Evolutionary conservation across 2,888 invertebrate species (phyloP).

Genomic region (Calameuta pallipes): DNA sequence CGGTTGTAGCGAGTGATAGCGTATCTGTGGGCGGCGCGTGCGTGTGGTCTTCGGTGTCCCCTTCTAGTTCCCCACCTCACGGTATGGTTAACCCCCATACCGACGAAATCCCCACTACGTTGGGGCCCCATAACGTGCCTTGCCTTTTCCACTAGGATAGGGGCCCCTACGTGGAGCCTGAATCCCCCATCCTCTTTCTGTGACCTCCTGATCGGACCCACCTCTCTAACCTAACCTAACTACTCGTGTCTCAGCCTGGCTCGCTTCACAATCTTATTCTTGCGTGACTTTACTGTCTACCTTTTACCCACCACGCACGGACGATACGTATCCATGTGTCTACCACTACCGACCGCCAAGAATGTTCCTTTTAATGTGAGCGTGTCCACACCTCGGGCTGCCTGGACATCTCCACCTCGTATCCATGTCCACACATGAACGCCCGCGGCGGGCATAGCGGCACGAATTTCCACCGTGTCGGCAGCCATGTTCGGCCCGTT

Average conservation of each 20-base stretch:
- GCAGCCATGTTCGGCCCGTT: not conserved
- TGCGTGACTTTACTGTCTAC: conserved; percentile 22
- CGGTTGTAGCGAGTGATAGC: conserved; percentile 63
- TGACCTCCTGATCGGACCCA: conserved; percentile 9
- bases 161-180: not conserved
- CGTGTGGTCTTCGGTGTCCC: conserved; percentile 64
- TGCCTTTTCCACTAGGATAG: not conserved
- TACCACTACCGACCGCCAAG: conserved; percentile 13
- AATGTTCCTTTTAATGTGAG: conserved; percentile 31
- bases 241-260: conserved; percentile 7
- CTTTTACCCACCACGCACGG: conserved; percentile 12
- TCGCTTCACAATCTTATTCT: conserved; percentile 14
- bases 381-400: conserved; percentile 26
- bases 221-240: conserved; percentile 4
- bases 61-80: conserved; percentile 26
- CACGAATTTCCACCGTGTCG: conserved; percentile 1
- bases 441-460: conserved; percentile 1
- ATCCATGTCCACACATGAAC: conserved; percentile 6
- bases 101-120: not conserved
- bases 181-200: conserved; percentile 17
- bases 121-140: not conserved
- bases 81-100: not conserved
- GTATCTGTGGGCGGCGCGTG: conserved; percentile 66
- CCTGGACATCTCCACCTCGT: conserved; percentile 17
- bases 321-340: not conserved